These are phyloP conservation scores for Graptemys geographica DNA, from an alignment of 2,797 vertebrate species.

Conservation along the genomic window DNA sequence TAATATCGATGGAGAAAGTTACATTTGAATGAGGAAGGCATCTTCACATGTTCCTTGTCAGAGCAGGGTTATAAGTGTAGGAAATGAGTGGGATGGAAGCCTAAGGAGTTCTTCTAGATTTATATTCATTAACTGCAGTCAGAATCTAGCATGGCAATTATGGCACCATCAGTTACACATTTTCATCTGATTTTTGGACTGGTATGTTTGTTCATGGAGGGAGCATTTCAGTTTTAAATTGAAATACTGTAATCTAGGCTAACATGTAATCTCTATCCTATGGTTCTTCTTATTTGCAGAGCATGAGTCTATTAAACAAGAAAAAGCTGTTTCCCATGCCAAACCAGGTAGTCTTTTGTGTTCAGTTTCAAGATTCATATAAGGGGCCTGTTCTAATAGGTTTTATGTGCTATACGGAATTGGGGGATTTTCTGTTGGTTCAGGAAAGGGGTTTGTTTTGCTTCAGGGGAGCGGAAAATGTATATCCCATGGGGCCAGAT, in stretches of 20 bases:
- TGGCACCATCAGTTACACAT: not conserved
- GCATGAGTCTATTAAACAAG: conserved; percentile 47
- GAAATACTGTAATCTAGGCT: not conserved
- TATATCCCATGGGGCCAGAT: not conserved
- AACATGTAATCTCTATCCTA: not conserved
- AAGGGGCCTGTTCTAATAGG: not conserved
- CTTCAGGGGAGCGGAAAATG: not conserved
- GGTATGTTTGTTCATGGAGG: not conserved
- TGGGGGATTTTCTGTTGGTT: not conserved
- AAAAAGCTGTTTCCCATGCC: conserved; percentile 57
- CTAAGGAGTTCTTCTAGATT: not conserved
- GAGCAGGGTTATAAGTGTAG: not conserved
- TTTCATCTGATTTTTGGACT: not conserved
- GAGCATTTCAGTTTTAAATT: not conserved
- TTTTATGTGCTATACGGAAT: not conserved
- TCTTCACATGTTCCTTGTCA: not conserved
- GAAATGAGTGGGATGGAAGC: not conserved
- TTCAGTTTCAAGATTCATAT: not conserved
- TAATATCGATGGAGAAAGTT: not conserved
- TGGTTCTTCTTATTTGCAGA: conserved; percentile 70
- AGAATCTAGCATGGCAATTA: not conserved
- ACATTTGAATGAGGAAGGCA: not conserved
- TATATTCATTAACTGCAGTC: not conserved
- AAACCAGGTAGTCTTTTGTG: conserved; percentile 74
- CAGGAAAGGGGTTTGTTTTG: not conserved